Conservation (phyloP, 2,888 invertebrate species). For the Megastigmus dorsalis region DNA sequence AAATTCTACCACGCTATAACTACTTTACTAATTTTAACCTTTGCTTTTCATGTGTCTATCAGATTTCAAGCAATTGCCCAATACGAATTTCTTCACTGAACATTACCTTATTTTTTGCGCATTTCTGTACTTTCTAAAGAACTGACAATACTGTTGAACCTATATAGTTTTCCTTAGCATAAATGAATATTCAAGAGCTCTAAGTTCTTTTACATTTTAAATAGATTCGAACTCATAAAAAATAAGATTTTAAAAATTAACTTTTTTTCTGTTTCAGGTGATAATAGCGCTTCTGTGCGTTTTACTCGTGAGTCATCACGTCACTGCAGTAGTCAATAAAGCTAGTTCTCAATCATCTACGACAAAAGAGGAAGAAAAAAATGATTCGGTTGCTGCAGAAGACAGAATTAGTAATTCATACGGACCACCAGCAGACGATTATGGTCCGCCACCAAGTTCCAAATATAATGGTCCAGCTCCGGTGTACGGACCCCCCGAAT, state of each 20-base stretch:
- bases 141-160: too few relatives aligned
- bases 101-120: too few relatives aligned
- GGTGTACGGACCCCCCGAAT: slow-evolving; percentile 73
- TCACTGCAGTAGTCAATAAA: slow-evolving; percentile 68
- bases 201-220: too few relatives aligned
- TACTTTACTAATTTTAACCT: neutral
- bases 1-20: slow-evolving; percentile 1
- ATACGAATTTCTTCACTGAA: too few relatives aligned
- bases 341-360: slow-evolving; percentile 53
- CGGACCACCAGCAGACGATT: slow-evolving; percentile 64
- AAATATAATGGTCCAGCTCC: slow-evolving; percentile 69
- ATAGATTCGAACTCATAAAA: too few relatives aligned
- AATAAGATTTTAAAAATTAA: neutral
- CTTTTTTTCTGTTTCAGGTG: slow-evolving; percentile 66
- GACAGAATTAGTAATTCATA: slow-evolving; percentile 69
- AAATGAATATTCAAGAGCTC: too few relatives aligned
- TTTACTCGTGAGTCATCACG: slow-evolving; percentile 63
- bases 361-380: slow-evolving; percentile 59
- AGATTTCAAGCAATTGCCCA: slow-evolving; percentile 5
- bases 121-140: too few relatives aligned
- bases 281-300: slow-evolving; percentile 62
- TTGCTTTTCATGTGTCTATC: neutral
- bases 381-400: slow-evolving; percentile 62
- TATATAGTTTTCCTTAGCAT: too few relatives aligned
- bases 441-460: slow-evolving; percentile 67